phyloP scores from a whole-genome alignment of 2,113 vertebrate species.

The Leptocoma aspasia region DNA sequence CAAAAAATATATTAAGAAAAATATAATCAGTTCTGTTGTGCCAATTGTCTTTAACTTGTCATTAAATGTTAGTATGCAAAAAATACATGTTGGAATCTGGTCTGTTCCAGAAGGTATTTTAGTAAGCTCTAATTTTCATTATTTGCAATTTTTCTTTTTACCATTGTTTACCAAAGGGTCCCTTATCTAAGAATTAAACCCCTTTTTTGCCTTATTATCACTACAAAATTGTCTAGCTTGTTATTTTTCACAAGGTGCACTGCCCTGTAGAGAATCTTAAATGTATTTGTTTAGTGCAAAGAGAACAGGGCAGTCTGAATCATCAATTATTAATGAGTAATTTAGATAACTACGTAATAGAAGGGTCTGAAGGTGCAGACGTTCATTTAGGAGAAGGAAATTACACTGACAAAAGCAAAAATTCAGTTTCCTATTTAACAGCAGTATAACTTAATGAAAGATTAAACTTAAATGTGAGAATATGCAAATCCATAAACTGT shows the following conservation, averaged over 20 bases:
- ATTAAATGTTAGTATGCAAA: background rate
- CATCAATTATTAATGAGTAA: background rate
- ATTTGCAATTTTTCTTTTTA: background rate
- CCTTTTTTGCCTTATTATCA: background rate
- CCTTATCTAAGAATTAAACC: background rate
- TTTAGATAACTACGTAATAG: background rate
- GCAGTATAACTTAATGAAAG: background rate
- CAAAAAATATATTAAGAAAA: background rate
- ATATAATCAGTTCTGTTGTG: background rate
- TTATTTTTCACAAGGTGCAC: background rate
- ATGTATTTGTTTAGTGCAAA: background rate
- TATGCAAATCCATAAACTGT: background rate
- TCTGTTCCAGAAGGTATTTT: background rate
- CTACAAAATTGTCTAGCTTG: background rate
- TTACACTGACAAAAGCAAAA: background rate
- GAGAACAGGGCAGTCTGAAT: background rate
- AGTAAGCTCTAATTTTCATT: background rate
- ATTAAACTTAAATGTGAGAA: background rate
- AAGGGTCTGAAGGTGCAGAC: accelerated
- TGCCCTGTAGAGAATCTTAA: background rate
- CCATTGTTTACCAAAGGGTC: background rate
- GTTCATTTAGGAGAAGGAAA: background rate
- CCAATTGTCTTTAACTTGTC: background rate
- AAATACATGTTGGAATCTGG: background rate
- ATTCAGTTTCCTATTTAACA: background rate